A percentile compares a stretch with the other conserved stretches of the same genome.
Evolutionary conservation across 2,888 invertebrate species (phyloP).

Genomic region (Drosophila buzzatii): DNA sequence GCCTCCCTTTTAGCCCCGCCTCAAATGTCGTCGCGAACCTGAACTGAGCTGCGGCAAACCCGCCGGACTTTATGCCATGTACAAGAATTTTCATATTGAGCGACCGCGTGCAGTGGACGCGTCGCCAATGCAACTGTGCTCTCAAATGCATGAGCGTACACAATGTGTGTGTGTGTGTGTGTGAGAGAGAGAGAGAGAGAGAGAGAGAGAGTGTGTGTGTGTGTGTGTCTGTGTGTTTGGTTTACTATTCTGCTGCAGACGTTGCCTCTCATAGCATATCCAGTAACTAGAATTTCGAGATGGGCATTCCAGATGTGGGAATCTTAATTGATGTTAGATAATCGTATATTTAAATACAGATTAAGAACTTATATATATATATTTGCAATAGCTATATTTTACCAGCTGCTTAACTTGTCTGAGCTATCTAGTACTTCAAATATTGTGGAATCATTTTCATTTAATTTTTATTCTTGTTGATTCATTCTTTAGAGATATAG

Average conservation of each 20-base stretch:
- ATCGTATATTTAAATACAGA: not conserved
- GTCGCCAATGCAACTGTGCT: constrained; percentile 41
- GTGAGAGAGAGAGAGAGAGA: not conserved
- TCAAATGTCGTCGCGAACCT: constrained; percentile 28
- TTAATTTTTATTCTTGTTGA: too few relatives aligned
- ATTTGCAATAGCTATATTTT: too few relatives aligned
- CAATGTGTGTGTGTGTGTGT: constrained; percentile 6
- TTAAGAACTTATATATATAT: too few relatives aligned
- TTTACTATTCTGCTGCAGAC: constrained; percentile 43
- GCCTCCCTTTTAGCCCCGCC: constrained; percentile 8
- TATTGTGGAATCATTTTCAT: too few relatives aligned
- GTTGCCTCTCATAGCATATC: constrained; percentile 28
- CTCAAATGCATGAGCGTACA: not conserved
- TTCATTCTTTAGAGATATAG: too few relatives aligned
- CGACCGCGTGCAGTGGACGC: constrained; percentile 68
- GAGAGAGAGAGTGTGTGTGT: constrained; percentile 7
- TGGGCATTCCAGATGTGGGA: not conserved
- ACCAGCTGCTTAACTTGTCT: too few relatives aligned
- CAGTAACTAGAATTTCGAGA: not conserved
- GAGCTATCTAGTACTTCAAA: too few relatives aligned
- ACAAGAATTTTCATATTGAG: constrained; percentile 67
- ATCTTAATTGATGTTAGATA: not conserved
- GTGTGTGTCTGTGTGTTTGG: constrained; percentile 10
- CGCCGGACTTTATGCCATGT: constrained; percentile 41
- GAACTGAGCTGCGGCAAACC: constrained; percentile 32